Percentiles rank a stretch among this genome's conserved stretches.
Conservation (phyloP, 2,113 vertebrate genomes). For the Urocitellus parryii region DNA sequence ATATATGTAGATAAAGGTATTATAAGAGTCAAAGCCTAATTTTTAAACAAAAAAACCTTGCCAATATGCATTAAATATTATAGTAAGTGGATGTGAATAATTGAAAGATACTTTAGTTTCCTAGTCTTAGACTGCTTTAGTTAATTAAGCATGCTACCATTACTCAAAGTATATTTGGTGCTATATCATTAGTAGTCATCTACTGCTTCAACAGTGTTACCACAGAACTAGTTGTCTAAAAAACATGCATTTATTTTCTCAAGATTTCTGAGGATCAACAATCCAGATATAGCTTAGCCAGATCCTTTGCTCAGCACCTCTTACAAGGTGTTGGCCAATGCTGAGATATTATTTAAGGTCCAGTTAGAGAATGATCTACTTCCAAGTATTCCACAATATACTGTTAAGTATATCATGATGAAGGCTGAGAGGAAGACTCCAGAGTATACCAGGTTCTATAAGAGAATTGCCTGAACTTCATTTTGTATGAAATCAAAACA, state of each 20-base stretch:
- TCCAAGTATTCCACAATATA: neutral
- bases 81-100: neutral
- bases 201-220: neutral
- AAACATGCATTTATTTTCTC: neutral
- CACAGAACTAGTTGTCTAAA: neutral
- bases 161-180: neutral
- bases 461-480: neutral
- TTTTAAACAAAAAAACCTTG: neutral
- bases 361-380: rapidly evolving
- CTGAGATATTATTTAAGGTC: neutral
- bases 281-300: neutral
- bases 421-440: neutral
- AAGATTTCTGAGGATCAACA: neutral
- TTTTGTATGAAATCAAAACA: neutral
- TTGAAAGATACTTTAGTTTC: neutral
- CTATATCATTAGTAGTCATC: neutral
- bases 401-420: neutral
- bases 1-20: neutral
- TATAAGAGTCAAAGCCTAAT: neutral
- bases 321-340: neutral
- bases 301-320: too few relatives aligned
- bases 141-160: neutral
- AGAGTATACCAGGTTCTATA: neutral
- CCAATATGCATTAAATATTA: neutral
- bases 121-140: neutral